phyloP scores from a whole-genome alignment of 2,888 invertebrate species.

The Trimorus sp. region DNA sequence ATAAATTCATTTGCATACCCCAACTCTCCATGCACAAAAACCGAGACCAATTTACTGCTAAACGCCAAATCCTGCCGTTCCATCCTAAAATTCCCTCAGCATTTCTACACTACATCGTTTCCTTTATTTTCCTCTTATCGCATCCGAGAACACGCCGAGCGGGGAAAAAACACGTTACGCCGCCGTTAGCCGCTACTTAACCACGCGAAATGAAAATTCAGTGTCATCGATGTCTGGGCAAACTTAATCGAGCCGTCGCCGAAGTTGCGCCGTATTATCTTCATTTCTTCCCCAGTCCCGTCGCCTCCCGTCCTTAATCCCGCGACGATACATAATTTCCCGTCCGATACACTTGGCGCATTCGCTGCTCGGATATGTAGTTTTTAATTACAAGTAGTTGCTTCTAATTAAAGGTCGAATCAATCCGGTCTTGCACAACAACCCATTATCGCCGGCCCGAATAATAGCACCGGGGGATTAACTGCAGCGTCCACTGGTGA shows the following conservation, averaged over 20 bases:
- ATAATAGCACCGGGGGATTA: constrained; percentile 49
- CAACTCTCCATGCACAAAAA: no score
- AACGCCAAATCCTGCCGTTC: no score
- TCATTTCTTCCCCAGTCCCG: neutral
- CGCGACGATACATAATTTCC: constrained; percentile 23
- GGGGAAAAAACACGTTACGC: no score
- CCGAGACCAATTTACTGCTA: no score
- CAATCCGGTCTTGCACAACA: constrained; percentile 59
- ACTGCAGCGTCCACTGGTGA: constrained; percentile 55
- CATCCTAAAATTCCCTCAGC: no score
- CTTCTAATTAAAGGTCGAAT: constrained; percentile 61
- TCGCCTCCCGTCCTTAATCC: constrained; percentile 10
- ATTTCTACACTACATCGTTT: no score
- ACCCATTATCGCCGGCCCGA: constrained; percentile 58
- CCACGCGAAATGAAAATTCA: constrained; percentile 1
- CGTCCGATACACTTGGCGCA: no score
- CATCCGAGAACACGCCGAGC: no score
- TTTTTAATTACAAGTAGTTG: constrained; percentile 65
- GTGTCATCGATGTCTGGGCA: neutral
- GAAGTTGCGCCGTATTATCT: neutral
- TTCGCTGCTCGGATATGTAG: constrained; percentile 26
- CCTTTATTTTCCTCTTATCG: no score
- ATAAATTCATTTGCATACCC: no score
- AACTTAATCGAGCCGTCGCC: neutral
- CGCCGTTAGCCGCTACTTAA: neutral